phyloP scores from a whole-genome alignment of 2,797 vertebrate species.

The Cuculus canorus region DNA sequence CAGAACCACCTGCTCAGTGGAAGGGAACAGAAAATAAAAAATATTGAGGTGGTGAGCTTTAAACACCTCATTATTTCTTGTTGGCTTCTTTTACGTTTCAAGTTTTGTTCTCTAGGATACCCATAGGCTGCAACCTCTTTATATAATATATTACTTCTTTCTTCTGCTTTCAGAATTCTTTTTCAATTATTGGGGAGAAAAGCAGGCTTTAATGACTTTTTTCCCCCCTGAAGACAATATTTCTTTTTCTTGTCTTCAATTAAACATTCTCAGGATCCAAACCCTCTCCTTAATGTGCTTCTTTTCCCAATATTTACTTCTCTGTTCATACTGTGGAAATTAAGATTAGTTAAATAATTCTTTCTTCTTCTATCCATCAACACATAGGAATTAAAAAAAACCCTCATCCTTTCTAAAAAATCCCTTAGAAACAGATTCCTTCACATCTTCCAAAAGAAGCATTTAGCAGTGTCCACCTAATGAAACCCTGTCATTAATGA shows the following conservation, averaged over 20 bases:
- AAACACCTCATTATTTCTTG: constrained; percentile 20
- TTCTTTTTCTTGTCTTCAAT: not conserved
- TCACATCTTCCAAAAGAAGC: not conserved
- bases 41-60: not conserved
- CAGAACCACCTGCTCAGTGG: constrained; percentile 13
- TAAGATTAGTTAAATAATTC: not conserved
- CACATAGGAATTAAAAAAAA: not conserved
- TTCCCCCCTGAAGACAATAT: not conserved
- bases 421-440: not conserved
- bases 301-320: not conserved
- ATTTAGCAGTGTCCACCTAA: not conserved
- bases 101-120: not conserved
- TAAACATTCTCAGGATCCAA: not conserved
- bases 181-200: constrained; percentile 5
- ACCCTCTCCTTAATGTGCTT: not conserved
- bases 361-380: not conserved
- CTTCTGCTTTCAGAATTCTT: constrained; percentile 8
- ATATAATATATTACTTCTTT: constrained; percentile 3
- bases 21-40: not conserved
- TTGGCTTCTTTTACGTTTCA: not conserved
- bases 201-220: not conserved
- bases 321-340: not conserved
- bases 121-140: not conserved
- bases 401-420: not conserved
- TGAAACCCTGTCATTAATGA: not conserved